Evolutionary conservation across 2,797 vertebrate species (phyloP), one percentile per base, ranked within the genome.

Genomic region (Hippocampus kuda): DNA sequence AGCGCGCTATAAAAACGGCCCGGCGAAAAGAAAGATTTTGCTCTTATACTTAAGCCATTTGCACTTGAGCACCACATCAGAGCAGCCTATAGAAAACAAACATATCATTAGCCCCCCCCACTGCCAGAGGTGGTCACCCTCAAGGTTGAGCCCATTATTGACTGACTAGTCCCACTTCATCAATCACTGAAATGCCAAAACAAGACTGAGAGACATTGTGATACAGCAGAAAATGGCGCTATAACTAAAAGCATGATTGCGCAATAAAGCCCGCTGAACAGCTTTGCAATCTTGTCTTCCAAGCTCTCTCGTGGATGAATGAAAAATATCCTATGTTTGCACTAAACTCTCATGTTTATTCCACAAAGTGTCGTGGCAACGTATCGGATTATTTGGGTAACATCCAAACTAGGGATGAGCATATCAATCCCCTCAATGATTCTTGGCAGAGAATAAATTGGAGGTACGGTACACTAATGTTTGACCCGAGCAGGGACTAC

Each of bases 51-150:
- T 49, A 73, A 85, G 76, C 81, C 77, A 88, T 84, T 89, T 88
- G 80, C 85, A 79, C 87, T 88, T 89, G 86, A 88, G 70, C 84
- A 85, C 86, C 89, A 90, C 89, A 89, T 89, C 85, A 89, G 87
- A 86, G 79, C 78, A 56, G 78, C 84, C 77, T 71, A 82, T 73
- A 72, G 65, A 83, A 90, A 88, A 87, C 87, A 86, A 86, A 87
- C 85, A 85, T 84, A 82, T 83, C 87, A 91, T 88, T 90, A 76
- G 72, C 42, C 4, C 56, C 2, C n/a, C 71, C 78, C 82, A 75
- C 76, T 83, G 85, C 85, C 80, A 79, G 77, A 71, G 86, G 81
- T 41, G 22, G 63, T 75, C 71, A 77, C 77, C 85, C 82, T 83
- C 44, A 26, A 84, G 88, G 83, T 82, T 83, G 78, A 73, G 74